Conservation (phyloP, 1,140 invertebrate genomes). For the Brachionus asplanchnoidis region DNA sequence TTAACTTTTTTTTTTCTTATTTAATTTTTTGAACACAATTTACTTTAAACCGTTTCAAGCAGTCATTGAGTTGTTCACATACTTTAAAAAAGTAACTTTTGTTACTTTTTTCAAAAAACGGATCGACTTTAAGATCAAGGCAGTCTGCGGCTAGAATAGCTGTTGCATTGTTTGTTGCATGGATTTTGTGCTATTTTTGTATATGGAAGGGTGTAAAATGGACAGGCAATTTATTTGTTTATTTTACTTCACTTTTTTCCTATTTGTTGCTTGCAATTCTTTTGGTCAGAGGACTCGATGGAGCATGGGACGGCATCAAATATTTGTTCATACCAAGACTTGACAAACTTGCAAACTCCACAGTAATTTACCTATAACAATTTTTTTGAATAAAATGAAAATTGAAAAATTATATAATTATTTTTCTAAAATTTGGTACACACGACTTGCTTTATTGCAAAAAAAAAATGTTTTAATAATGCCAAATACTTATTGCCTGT, state of each 20-base stretch:
- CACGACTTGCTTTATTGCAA: too few relatives aligned
- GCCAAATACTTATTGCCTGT: too few relatives aligned
- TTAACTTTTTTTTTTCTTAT: too few relatives aligned
- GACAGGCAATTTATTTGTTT: slow-evolving; percentile 75
- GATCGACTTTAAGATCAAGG: slow-evolving; percentile 79
- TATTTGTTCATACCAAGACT: slow-evolving; percentile 57
- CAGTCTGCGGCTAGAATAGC: slow-evolving; percentile 87
- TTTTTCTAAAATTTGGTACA: too few relatives aligned
- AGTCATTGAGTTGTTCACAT: too few relatives aligned
- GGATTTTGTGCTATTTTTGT: slow-evolving; percentile 95
- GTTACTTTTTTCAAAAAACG: too few relatives aligned
- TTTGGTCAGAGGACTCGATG: slow-evolving; percentile 63
- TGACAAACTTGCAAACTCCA: slow-evolving; percentile 52
- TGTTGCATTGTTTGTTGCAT: slow-evolving; percentile 78
- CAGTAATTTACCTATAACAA: slow-evolving; percentile 48
- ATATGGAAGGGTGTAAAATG: slow-evolving; percentile 97
- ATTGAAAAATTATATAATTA: too few relatives aligned
- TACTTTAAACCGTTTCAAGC: too few relatives aligned
- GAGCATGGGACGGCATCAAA: slow-evolving; percentile 58
- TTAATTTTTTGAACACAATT: too few relatives aligned
- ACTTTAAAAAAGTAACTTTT: too few relatives aligned
- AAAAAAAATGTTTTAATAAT: too few relatives aligned
- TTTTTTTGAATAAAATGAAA: background rate
- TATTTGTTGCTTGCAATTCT: slow-evolving; percentile 54
- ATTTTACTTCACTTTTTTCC: slow-evolving; percentile 57